Conservation (phyloP, 2,113 vertebrate species). For the Sinocyclocheilus anophthalmus region DNA sequence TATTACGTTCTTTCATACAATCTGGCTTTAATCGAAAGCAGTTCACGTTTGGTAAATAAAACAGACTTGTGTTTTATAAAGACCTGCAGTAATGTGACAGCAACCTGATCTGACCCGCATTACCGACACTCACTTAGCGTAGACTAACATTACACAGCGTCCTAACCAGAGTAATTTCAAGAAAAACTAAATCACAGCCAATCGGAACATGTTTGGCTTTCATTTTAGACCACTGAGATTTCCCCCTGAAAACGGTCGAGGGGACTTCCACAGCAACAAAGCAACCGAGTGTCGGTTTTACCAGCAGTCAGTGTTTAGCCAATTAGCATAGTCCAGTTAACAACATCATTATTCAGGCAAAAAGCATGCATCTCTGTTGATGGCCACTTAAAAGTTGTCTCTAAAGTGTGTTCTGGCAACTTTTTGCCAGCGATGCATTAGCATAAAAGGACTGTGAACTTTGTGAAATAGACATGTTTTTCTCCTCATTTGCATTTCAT, state of each 20-base stretch:
- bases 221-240: not conserved
- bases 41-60: slow-evolving; percentile 14
- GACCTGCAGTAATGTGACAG: slow-evolving; percentile 20
- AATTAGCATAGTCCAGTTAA: not conserved
- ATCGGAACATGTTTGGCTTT: not conserved
- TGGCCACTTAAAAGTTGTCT: not conserved
- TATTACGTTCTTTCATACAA: slow-evolving; percentile 10
- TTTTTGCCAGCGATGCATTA: not conserved
- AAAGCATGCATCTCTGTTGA: not conserved
- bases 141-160: not conserved
- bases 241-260: not conserved
- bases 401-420: not conserved
- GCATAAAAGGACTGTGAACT: not conserved
- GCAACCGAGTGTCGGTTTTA: not conserved
- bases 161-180: not conserved
- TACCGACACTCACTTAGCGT: not conserved
- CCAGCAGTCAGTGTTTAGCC: not conserved
- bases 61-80: slow-evolving; percentile 22
- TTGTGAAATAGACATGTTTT: not conserved
- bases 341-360: not conserved
- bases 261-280: not conserved
- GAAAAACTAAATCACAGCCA: not conserved
- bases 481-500: not conserved
- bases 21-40: slow-evolving; percentile 23
- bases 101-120: slow-evolving; percentile 4